A percentile compares a stretch with the other conserved stretches of the same genome.
phyloP scores from a whole-genome alignment of 2,113 vertebrate species.

The Tor tambroides region DNA sequence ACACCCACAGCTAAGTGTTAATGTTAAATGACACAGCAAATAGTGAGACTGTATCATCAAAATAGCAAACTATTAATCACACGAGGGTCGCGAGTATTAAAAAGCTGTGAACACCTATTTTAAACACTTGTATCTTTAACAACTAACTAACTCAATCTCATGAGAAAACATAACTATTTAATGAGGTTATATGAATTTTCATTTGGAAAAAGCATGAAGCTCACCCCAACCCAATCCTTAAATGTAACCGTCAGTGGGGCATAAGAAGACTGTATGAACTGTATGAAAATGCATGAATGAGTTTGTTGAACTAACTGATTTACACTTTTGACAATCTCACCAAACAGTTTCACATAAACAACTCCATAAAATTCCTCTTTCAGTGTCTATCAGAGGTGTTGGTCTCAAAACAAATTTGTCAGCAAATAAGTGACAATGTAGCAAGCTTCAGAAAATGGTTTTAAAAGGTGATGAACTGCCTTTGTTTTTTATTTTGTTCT shows the following conservation, averaged over 20 bases:
- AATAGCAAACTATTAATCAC: not conserved
- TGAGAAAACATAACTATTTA: too few relatives aligned
- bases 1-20: not conserved
- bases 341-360: not conserved
- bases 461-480: not conserved
- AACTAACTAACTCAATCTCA: too few relatives aligned
- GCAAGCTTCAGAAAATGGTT: not conserved
- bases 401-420: not conserved
- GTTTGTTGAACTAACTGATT: not conserved
- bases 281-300: not conserved
- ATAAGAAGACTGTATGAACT: not conserved
- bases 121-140: too few relatives aligned
- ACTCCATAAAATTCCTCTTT: not conserved
- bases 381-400: not conserved
- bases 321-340: not conserved
- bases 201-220: too few relatives aligned
- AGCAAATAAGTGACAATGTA: not conserved
- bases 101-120: not conserved
- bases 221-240: not conserved
- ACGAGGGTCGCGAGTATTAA: not conserved
- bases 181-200: too few relatives aligned
- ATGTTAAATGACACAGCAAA: conserved; percentile 4
- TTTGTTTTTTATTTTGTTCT: too few relatives aligned
- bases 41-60: conserved; percentile 16
- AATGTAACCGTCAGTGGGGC: not conserved